Percentiles rank a stretch among this genome's conserved stretches.
phyloP scores from a whole-genome alignment of 2,888 invertebrate species.

The Ichneumoninae sp. region DNA sequence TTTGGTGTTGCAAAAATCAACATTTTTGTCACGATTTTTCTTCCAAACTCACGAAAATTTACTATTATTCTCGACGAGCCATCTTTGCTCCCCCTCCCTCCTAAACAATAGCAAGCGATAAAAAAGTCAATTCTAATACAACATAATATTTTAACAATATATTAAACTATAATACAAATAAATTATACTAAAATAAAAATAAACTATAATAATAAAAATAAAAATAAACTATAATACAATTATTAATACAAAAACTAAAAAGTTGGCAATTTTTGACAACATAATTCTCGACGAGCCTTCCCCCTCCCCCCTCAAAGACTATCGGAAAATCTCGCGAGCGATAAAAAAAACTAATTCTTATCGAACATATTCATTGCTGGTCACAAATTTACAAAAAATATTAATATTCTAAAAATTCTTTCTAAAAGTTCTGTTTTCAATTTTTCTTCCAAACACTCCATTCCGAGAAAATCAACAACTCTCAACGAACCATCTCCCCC shows the following conservation, averaged over 20 bases:
- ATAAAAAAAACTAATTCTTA: background rate
- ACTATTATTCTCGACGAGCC: background rate
- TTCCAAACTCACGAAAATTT: background rate
- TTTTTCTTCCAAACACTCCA: background rate
- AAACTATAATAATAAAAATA: no score
- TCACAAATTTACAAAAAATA: background rate
- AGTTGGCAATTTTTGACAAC: background rate
- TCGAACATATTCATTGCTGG: background rate
- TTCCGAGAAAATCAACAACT: background rate
- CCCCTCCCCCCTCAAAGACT: background rate
- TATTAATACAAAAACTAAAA: background rate
- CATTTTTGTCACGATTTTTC: background rate
- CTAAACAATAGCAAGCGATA: no score
- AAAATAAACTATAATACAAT: no score
- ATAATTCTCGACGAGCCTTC: background rate
- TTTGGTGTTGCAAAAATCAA: no score
- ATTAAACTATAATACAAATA: background rate
- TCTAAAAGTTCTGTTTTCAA: background rate
- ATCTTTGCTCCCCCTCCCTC: background rate
- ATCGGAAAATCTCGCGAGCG: no score
- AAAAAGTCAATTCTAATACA: no score
- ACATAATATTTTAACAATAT: background rate
- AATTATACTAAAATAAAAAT: no score
- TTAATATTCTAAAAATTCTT: no score
- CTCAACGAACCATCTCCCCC: background rate